Evolutionary conservation across 2,888 invertebrate genomes (phyloP).

Genomic region (Tetragnatha montana): DNA sequence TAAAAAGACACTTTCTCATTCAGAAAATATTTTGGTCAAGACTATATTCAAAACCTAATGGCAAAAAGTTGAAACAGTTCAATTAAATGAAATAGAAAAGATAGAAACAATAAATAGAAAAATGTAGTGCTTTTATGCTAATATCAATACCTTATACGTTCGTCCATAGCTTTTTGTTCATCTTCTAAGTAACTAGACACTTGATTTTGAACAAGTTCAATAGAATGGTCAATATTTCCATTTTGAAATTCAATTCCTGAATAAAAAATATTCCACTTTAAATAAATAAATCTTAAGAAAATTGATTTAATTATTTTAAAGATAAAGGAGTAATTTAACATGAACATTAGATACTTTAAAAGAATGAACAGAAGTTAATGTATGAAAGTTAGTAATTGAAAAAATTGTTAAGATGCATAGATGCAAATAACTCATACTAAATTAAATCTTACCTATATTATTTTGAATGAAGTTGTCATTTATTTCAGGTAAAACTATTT

Average conservation of each 20-base stretch:
- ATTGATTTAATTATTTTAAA: too few relatives aligned
- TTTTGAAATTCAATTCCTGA: conserved; percentile 55
- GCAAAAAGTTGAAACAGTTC: too few relatives aligned
- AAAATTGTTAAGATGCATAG: background rate
- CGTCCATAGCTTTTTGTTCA: conserved; percentile 84
- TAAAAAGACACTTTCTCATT: background rate
- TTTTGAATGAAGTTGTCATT: conserved; percentile 70
- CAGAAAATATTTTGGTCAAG: background rate
- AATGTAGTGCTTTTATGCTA: background rate
- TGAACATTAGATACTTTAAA: background rate
- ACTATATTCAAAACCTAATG: too few relatives aligned
- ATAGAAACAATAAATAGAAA: too few relatives aligned
- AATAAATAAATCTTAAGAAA: too few relatives aligned
- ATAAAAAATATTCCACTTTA: too few relatives aligned
- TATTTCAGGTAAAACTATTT: conserved; percentile 80
- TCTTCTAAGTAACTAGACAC: conserved; percentile 83
- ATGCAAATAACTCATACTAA: background rate
- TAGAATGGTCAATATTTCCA: conserved; percentile 79
- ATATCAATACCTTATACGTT: conserved; percentile 79
- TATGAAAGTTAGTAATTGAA: background rate
- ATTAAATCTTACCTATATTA: conserved; percentile 53
- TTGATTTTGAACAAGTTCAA: conserved; percentile 82
- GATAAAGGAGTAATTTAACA: background rate
- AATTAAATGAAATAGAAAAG: too few relatives aligned
- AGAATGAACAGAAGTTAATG: background rate